Conservation (phyloP, 2,113 vertebrate genomes). For the Phyllostomus hastatus region DNA sequence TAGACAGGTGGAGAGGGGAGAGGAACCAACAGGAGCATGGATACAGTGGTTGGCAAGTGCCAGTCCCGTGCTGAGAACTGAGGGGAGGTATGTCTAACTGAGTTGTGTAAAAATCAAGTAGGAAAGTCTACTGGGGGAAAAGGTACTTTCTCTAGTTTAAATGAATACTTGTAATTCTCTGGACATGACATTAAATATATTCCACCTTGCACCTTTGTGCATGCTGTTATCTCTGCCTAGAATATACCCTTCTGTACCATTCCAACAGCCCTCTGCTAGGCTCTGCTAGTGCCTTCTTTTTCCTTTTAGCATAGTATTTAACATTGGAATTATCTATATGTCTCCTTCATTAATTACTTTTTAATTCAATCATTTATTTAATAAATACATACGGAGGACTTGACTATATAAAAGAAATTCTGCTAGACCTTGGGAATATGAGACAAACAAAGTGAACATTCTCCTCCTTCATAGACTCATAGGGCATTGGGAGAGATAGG, state of each 20-base stretch:
- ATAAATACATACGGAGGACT: neutral
- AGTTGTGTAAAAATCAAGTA: neutral
- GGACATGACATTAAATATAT: neutral
- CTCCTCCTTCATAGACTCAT: neutral
- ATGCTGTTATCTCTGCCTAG: neutral
- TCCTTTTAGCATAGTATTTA: neutral
- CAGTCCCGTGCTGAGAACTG: neutral
- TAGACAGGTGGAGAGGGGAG: neutral
- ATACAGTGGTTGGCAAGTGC: neutral
- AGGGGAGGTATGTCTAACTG: neutral
- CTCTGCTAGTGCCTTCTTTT: neutral
- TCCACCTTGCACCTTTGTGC: neutral
- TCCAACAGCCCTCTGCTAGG: neutral
- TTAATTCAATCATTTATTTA: neutral
- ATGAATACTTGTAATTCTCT: neutral
- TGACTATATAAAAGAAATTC: neutral
- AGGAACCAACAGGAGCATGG: neutral
- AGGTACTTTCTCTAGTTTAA: neutral
- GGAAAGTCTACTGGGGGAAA: neutral
- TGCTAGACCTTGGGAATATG: neutral
- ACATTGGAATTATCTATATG: neutral
- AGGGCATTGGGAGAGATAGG: neutral
- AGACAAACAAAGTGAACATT: neutral
- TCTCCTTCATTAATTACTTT: neutral
- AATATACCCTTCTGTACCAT: neutral